These are phyloP conservation scores for Argyresthia goedartella DNA, from an alignment of 2,888 invertebrate species.

Conservation along the genomic window DNA sequence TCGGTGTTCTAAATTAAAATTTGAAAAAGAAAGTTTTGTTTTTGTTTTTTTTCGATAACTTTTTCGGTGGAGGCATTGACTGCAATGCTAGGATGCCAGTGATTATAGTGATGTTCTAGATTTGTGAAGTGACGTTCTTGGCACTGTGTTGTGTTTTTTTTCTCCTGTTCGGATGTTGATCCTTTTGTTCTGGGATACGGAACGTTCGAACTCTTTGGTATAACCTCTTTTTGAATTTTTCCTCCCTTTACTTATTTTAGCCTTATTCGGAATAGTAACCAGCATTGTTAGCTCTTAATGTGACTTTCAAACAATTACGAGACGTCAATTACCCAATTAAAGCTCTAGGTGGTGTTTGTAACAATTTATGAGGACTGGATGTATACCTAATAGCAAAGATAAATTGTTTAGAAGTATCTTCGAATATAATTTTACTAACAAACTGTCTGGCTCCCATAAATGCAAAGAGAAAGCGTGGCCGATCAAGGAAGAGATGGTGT, in stretches of 20 bases:
- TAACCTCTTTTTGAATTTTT: not conserved
- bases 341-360: no score
- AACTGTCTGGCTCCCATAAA: no score
- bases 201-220: constrained; percentile 5
- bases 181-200: constrained; percentile 31
- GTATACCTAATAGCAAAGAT: no score
- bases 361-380: no score
- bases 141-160: constrained; percentile 28
- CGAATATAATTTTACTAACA: no score
- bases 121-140: not conserved
- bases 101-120: constrained; percentile 16
- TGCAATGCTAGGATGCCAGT: constrained; percentile 20
- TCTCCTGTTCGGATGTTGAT: constrained; percentile 26
- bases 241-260: not conserved
- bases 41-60: constrained; percentile 19
- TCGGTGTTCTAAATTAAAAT: constrained; percentile 9
- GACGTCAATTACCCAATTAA: no score
- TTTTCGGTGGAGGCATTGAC: constrained; percentile 23
- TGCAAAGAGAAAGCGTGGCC: no score
- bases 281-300: no score
- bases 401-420: no score
- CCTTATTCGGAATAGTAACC: not conserved
- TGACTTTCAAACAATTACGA: no score
- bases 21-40: constrained; percentile 15
- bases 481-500: no score